phyloP scores from a whole-genome alignment of 1,140 invertebrate species.

The Tyrophagus putrescentiae region DNA sequence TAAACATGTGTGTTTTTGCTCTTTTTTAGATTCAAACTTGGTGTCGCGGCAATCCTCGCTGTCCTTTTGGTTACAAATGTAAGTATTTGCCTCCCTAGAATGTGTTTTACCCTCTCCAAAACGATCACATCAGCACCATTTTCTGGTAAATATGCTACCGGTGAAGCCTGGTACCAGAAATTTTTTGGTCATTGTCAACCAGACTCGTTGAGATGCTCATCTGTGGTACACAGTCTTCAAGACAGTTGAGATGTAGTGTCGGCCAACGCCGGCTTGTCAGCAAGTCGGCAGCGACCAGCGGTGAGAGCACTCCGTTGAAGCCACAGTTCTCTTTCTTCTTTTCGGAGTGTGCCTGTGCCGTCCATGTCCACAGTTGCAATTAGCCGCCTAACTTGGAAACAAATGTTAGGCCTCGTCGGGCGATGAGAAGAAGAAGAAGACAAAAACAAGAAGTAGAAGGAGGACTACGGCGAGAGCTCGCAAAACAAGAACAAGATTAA shows the following conservation, averaged over 20 bases:
- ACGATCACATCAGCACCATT: not conserved
- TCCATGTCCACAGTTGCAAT: no score
- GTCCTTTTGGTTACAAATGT: conserved; percentile 12
- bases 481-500: conserved; percentile 13
- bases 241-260: no score
- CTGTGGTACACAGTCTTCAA: no score
- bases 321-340: no score
- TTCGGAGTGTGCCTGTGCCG: no score
- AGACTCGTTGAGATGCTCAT: not conserved
- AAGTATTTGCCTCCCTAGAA: not conserved
- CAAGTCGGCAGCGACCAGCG: no score
- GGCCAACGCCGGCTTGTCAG: no score
- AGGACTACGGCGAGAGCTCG: not conserved
- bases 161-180: not conserved
- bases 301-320: no score
- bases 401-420: not conserved
- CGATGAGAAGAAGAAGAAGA: no score
- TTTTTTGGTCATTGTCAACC: not conserved
- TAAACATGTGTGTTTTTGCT: not conserved
- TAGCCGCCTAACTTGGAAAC: conserved; percentile 9
- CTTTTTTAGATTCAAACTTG: conserved; percentile 5
- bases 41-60: conserved; percentile 9
- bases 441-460: not conserved
- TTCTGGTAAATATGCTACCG: not conserved
- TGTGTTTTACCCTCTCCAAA: not conserved